phyloP scores from a whole-genome alignment of 2,113 vertebrate species.

The Oncorhynchus mykiss region DNA sequence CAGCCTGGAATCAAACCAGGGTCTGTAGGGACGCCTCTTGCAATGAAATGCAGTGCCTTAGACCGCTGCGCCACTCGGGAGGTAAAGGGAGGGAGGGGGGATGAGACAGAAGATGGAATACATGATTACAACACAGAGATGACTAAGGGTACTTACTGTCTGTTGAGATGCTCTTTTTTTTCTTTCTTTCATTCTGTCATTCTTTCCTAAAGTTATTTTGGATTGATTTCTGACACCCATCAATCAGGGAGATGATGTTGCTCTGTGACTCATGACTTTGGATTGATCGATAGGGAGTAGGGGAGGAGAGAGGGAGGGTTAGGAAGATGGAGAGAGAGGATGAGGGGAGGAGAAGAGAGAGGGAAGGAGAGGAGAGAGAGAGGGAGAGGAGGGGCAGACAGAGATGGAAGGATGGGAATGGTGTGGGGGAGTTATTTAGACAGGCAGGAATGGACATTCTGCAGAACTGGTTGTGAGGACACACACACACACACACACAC shows the following conservation, averaged over 20 bases:
- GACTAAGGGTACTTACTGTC: slow-evolving; percentile 28
- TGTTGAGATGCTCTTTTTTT: slow-evolving; percentile 29
- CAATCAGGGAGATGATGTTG: slow-evolving; percentile 30
- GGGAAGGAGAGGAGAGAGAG: background rate
- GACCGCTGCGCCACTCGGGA: background rate
- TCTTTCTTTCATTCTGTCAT: slow-evolving; percentile 26
- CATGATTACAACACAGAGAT: slow-evolving; percentile 38
- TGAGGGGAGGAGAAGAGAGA: background rate
- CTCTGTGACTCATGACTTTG: slow-evolving; percentile 27
- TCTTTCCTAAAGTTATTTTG: slow-evolving; percentile 48
- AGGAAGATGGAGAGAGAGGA: background rate
- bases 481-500: background rate
- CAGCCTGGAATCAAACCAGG: too few species aligned
- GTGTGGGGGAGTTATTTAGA: background rate
- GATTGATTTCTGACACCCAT: slow-evolving; percentile 56
- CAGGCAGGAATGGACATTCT: background rate
- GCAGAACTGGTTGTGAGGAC: background rate
- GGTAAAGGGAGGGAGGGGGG: slow-evolving; percentile 29
- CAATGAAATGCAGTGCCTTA: too few species aligned
- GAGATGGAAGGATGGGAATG: slow-evolving; percentile 9
- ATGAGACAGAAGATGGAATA: slow-evolving; percentile 34
- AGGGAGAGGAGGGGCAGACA: slow-evolving; percentile 22
- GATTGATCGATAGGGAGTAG: slow-evolving; percentile 39
- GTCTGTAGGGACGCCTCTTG: too few species aligned
- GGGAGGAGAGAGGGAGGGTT: slow-evolving; percentile 16